Conservation (phyloP, 1,140 invertebrate genomes). For the Pseudomyrmex concolor region DNA sequence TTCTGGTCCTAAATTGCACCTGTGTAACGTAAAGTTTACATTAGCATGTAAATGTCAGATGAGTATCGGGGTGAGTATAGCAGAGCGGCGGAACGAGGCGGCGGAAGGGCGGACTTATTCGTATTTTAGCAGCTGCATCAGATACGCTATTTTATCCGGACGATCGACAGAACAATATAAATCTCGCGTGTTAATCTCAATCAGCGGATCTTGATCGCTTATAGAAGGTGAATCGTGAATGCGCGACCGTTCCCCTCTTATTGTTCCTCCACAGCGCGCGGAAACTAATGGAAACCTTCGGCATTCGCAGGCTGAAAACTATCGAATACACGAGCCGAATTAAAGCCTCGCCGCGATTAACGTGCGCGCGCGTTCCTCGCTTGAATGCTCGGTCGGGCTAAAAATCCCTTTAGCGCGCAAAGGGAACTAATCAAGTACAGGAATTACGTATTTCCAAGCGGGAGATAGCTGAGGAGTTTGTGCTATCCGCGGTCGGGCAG, state of each 20-base stretch:
- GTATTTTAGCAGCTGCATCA: slow-evolving; percentile 18
- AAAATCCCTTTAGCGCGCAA: slow-evolving; percentile 46
- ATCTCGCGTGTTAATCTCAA: slow-evolving; percentile 33
- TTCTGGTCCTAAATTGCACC: slow-evolving; percentile 5
- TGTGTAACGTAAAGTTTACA: slow-evolving; percentile 31
- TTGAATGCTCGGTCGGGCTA: slow-evolving; percentile 12
- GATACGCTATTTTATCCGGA: slow-evolving; percentile 13
- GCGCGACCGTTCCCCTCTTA: neutral
- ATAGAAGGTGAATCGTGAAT: slow-evolving; percentile 19
- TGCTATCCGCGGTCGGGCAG: slow-evolving; percentile 46
- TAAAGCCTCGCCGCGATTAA: slow-evolving; percentile 56
- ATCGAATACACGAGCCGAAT: slow-evolving; percentile 35
- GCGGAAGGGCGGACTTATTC: neutral
- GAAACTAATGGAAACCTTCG: slow-evolving; percentile 37
- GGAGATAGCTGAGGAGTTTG: slow-evolving; percentile 53
- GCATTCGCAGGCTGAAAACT: slow-evolving; percentile 18
- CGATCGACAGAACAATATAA: slow-evolving; percentile 34
- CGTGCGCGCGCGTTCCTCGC: slow-evolving; percentile 10
- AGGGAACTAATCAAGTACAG: slow-evolving; percentile 70
- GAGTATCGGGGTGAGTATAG: neutral
- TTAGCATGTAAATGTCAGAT: slow-evolving; percentile 24
- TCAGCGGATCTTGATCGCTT: slow-evolving; percentile 22
- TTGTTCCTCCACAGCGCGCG: neutral
- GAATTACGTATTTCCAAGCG: slow-evolving; percentile 58
- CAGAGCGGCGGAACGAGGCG: slow-evolving; percentile 4